Evolutionary conservation across 2,797 vertebrate species (phyloP).

Genomic region (Argya squamiceps): DNA sequence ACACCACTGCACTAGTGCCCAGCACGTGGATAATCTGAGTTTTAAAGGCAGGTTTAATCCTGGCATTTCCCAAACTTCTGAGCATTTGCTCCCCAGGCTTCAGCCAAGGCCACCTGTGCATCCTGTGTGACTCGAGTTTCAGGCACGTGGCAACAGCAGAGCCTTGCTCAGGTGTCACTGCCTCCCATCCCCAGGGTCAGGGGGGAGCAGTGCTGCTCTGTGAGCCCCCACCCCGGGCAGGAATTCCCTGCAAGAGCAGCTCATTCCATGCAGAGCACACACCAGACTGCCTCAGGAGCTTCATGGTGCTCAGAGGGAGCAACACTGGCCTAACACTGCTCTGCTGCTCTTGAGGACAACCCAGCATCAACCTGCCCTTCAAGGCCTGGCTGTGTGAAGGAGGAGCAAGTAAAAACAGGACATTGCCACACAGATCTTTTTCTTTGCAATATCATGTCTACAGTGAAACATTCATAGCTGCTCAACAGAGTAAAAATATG

Average conservation of each 20-base stretch:
- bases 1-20: fast-evolving
- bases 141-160: not conserved
- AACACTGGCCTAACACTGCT: not conserved
- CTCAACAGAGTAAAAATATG: constrained; percentile 50
- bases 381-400: not conserved
- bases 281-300: not conserved
- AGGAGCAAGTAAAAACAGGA: not conserved
- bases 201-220: not conserved
- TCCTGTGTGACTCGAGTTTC: not conserved
- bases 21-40: fast-evolving
- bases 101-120: not conserved
- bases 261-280: not conserved
- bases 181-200: fast-evolving
- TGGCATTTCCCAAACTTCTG: not conserved
- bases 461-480: constrained; percentile 52
- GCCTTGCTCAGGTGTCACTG: not conserved
- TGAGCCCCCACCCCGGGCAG: fast-evolving
- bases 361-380: not conserved
- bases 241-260: not conserved
- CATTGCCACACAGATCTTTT: not conserved
- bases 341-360: not conserved
- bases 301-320: not conserved
- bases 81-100: not conserved
- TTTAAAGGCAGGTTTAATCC: not conserved
- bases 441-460: constrained; percentile 13